phyloP scores from a whole-genome alignment of 2,797 vertebrate genomes.

The Rhinogobio ventralis region DNA sequence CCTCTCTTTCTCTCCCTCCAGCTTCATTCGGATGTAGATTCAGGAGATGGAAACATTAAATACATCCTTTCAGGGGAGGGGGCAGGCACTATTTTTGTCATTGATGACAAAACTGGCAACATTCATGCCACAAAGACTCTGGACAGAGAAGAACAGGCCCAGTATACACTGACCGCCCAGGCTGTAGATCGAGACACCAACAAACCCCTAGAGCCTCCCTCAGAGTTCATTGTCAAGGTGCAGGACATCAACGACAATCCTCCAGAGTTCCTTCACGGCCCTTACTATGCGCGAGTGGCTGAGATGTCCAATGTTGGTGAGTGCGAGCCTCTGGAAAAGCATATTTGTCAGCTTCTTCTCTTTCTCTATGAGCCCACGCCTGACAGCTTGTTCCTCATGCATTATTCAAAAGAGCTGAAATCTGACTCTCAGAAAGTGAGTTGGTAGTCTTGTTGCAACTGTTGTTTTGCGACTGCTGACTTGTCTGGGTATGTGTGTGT shows the following conservation, averaged over 20 bases:
- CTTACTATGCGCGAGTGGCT: slow-evolving; percentile 93
- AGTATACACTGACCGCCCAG: slow-evolving; percentile 96
- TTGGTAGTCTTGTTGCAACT: slow-evolving; percentile 48
- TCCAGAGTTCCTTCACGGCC: slow-evolving; percentile 93
- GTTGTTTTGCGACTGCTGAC: slow-evolving; percentile 45
- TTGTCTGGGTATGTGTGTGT: slow-evolving; percentile 27
- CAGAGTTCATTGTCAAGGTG: slow-evolving; percentile 98
- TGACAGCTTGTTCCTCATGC: slow-evolving; percentile 55
- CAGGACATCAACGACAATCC: slow-evolving; percentile 99
- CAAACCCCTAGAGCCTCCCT: slow-evolving; percentile 93
- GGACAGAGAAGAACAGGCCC: slow-evolving; percentile 96
- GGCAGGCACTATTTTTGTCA: slow-evolving; percentile 97
- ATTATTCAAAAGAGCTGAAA: slow-evolving; percentile 64
- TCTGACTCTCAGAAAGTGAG: slow-evolving; percentile 53
- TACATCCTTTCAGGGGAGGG: slow-evolving; percentile 99
- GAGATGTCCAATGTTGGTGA: slow-evolving; percentile 98
- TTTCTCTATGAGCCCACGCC: slow-evolving; percentile 30
- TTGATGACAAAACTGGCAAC: slow-evolving; percentile 98
- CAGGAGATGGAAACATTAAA: slow-evolving; percentile 93
- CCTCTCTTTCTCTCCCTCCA: slow-evolving; percentile 62
- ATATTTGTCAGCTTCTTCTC: slow-evolving; percentile 50
- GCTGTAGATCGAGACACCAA: slow-evolving; percentile 93
- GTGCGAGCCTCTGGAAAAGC: slow-evolving; percentile 58
- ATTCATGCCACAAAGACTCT: slow-evolving; percentile 98
- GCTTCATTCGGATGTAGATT: slow-evolving; percentile 98